Evolutionary conservation across 2,888 invertebrate species (phyloP).

Genomic region (Galerucella nymphaeae): DNA sequence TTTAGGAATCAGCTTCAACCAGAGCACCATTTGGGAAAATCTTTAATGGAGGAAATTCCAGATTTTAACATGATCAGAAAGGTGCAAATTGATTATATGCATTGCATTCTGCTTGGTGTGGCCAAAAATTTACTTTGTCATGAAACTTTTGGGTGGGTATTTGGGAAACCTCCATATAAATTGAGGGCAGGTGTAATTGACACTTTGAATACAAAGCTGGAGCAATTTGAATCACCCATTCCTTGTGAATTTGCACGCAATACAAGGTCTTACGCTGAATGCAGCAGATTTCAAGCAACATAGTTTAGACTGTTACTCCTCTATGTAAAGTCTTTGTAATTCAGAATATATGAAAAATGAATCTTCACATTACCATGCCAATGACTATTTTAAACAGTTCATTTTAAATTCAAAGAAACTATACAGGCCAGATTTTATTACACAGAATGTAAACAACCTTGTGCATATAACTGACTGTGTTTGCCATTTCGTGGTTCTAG

Average conservation of each 20-base stretch:
- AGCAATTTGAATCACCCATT: slow-evolving; percentile 33
- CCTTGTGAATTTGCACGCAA: slow-evolving; percentile 39
- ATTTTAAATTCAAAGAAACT: slow-evolving; percentile 31
- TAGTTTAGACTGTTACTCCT: slow-evolving; percentile 39
- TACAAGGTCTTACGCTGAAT: slow-evolving; percentile 33
- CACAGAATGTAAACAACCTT: slow-evolving; percentile 36
- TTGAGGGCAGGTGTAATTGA: slow-evolving; percentile 26
- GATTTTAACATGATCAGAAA: slow-evolving; percentile 27
- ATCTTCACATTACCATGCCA: slow-evolving; percentile 28
- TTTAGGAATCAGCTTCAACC: slow-evolving; percentile 29
- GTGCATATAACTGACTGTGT: slow-evolving; percentile 38
- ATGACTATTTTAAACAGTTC: slow-evolving; percentile 35
- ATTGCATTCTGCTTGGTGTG: slow-evolving; percentile 31
- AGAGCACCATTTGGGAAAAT: slow-evolving; percentile 31
- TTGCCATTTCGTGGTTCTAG: slow-evolving; percentile 39
- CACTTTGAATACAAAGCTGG: slow-evolving; percentile 15
- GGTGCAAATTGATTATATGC: slow-evolving; percentile 34
- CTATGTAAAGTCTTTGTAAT: slow-evolving; percentile 31
- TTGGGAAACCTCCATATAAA: slow-evolving; percentile 38
- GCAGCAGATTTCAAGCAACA: slow-evolving; percentile 40
- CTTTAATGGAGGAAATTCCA: slow-evolving; percentile 29
- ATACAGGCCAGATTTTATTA: slow-evolving; percentile 31
- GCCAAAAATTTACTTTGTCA: slow-evolving; percentile 33
- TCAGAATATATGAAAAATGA: slow-evolving; percentile 21
- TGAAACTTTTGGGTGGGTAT: slow-evolving; percentile 34